Conservation (phyloP, 1,140 invertebrate genomes). For the Apocrypta bakeri region DNA sequence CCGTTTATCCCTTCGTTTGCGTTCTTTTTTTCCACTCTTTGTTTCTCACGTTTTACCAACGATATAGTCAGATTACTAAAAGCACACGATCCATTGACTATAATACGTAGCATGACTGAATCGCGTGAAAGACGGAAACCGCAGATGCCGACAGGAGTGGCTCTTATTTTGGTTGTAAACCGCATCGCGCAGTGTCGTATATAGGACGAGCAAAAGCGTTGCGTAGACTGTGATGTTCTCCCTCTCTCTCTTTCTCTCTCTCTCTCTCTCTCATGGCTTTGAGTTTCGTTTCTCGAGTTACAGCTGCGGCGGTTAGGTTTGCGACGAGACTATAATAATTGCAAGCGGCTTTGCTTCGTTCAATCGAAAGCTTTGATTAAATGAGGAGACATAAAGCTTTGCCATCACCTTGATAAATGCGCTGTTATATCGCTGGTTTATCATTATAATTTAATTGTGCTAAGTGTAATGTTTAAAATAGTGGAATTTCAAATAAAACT, state of each 20-base stretch:
- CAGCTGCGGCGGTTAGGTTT: not conserved
- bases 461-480: too few relatives aligned
- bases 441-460: too few relatives aligned
- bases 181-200: not conserved
- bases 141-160: not conserved
- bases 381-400: too few relatives aligned
- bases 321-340: not conserved
- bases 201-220: not conserved
- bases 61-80: too few relatives aligned
- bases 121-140: not conserved
- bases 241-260: too few relatives aligned
- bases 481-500: not conserved
- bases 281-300: slow-evolving; percentile 25
- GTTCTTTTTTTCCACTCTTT: too few relatives aligned
- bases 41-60: too few relatives aligned
- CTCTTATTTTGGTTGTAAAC: slow-evolving; percentile 34
- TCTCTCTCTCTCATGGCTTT: slow-evolving; percentile 4
- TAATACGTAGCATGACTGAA: not conserved
- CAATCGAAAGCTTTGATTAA: not conserved
- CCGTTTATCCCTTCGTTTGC: too few relatives aligned
- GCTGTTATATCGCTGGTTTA: too few relatives aligned
- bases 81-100: not conserved
- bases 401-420: too few relatives aligned
- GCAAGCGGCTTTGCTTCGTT: not conserved
- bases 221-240: slow-evolving; percentile 2